Percentiles rank a stretch among this genome's conserved stretches.
phyloP scores from a whole-genome alignment of 2,113 vertebrate species.

The Hemiscyllium ocellatum region DNA sequence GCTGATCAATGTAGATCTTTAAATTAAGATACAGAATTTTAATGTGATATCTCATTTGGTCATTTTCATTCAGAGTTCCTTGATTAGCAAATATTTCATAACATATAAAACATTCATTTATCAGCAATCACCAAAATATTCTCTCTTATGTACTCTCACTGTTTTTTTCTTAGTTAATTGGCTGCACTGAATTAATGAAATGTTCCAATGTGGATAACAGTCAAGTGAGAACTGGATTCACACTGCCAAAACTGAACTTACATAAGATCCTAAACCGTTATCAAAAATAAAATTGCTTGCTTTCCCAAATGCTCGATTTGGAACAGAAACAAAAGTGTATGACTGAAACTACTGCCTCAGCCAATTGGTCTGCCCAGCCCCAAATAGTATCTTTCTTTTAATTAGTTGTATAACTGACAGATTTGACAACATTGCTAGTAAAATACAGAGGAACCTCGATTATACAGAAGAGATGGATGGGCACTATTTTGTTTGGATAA shows the following conservation, averaged over 20 bases:
- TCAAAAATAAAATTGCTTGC: conserved; percentile 5
- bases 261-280: conserved; percentile 13
- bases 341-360: neutral
- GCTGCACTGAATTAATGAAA: conserved; percentile 1
- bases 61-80: neutral
- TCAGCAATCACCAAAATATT: neutral
- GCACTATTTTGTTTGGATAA: no score
- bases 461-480: no score
- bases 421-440: neutral
- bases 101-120: neutral
- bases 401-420: neutral
- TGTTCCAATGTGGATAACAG: conserved; percentile 16
- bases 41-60: neutral
- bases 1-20: neutral
- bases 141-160: neutral
- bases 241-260: conserved; percentile 16
- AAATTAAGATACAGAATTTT: neutral
- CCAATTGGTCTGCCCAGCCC: neutral
- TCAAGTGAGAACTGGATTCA: neutral
- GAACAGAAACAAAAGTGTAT: conserved; percentile 13
- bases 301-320: conserved; percentile 19
- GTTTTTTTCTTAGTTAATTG: neutral
- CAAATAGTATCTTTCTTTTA: neutral
- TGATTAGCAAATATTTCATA: neutral
- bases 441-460: neutral